Percentiles rank a stretch among this genome's conserved stretches.
These are phyloP conservation scores for Pseudopodoces humilis DNA, from an alignment of 2,113 vertebrate species.

Conservation along the genomic window DNA sequence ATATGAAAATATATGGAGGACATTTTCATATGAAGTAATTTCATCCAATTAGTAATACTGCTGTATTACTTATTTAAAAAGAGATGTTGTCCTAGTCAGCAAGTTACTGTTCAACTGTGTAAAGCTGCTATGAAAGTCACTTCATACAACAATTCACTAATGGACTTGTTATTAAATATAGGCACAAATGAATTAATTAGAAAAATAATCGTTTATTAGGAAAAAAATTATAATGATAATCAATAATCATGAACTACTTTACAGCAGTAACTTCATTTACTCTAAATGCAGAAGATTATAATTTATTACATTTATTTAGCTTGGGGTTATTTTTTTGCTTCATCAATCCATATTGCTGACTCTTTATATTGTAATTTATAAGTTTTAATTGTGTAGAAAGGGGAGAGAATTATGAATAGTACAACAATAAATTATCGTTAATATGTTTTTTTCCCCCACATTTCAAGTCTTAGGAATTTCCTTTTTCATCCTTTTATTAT, in stretches of 20 bases:
- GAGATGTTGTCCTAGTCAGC: background rate
- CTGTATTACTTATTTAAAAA: background rate
- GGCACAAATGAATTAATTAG: background rate
- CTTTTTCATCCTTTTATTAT: background rate
- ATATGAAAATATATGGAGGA: background rate
- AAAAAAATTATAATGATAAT: background rate
- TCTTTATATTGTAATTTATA: constrained; percentile 4
- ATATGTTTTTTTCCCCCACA: background rate
- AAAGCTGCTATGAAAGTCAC: background rate
- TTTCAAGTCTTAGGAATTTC: background rate
- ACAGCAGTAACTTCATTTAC: background rate
- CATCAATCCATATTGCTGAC: background rate
- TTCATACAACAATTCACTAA: background rate
- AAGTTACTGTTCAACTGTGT: background rate
- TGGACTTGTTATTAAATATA: background rate
- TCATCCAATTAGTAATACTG: background rate
- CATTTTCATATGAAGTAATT: background rate
- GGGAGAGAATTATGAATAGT: background rate
- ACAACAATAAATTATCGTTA: background rate
- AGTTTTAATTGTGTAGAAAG: background rate
- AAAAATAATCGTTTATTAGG: background rate
- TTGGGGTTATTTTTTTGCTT: background rate
- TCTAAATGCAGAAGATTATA: background rate
- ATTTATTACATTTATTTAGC: constrained; percentile 35
- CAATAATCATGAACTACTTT: background rate